These are phyloP conservation scores for Pecten maximus DNA, from an alignment of 2,888 invertebrate species.

Conservation along the genomic window DNA sequence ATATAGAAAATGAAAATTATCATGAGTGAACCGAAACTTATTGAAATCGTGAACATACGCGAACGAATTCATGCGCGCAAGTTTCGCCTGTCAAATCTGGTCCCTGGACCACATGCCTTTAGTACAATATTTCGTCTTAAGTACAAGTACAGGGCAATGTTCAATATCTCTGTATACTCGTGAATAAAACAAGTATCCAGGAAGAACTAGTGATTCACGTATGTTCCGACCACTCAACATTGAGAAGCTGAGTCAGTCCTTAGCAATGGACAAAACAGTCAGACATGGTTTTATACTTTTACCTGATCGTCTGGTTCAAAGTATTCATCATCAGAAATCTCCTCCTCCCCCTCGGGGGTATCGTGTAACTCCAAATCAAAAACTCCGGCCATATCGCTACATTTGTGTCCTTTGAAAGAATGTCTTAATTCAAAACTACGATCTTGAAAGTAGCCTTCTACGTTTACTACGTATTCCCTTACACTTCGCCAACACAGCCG, in stretches of 20 bases:
- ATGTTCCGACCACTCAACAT: not conserved
- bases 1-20: not conserved
- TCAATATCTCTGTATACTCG: not conserved
- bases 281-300: conserved; percentile 86
- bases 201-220: not conserved
- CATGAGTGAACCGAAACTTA: not conserved
- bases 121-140: not conserved
- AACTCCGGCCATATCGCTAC: conserved; percentile 86
- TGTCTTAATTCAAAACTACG: not conserved
- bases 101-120: not conserved
- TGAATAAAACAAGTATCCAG: not conserved
- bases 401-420: conserved; percentile 47
- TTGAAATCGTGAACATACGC: not conserved
- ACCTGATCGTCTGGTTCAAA: conserved; percentile 86
- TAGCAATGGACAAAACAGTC: conserved; percentile 35
- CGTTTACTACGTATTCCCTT: not conserved
- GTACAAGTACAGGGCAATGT: not conserved
- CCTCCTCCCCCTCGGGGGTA: conserved; percentile 76
- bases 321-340: conserved; percentile 92
- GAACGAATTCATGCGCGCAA: too few relatives aligned
- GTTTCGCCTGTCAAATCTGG: not conserved
- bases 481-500: conserved; percentile 27
- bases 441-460: conserved; percentile 36
- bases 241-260: conserved; percentile 1
- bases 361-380: conserved; percentile 94